Percentiles rank a stretch among this genome's conserved stretches.
These are phyloP conservation scores for Rhamnusium bicolor DNA, from an alignment of 2,888 invertebrate species.

Conservation along the genomic window DNA sequence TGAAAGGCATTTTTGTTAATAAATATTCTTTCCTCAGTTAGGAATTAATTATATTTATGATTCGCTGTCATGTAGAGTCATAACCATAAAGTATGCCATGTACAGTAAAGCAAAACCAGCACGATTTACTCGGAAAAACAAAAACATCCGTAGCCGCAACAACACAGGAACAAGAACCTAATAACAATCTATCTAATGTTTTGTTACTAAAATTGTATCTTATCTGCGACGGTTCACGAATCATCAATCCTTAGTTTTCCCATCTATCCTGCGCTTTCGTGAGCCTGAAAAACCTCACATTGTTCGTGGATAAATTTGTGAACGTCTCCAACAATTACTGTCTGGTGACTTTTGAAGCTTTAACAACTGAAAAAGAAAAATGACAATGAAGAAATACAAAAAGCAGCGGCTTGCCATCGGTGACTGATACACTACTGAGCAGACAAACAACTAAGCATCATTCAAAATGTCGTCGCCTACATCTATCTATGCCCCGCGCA, in stretches of 20 bases:
- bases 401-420: slow-evolving; percentile 36
- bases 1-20: not conserved
- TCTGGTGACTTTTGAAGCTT: slow-evolving; percentile 54
- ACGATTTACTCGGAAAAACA: not conserved
- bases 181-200: slow-evolving; percentile 42
- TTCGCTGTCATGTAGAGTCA: slow-evolving; percentile 11
- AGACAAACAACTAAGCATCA: slow-evolving; percentile 60
- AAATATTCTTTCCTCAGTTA: not conserved
- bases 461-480: slow-evolving; percentile 60
- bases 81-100: not conserved
- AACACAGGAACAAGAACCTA: slow-evolving; percentile 12
- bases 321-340: slow-evolving; percentile 58
- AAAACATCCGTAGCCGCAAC: slow-evolving; percentile 9
- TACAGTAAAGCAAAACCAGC: slow-evolving; percentile 6
- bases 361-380: slow-evolving; percentile 53
- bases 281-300: slow-evolving; percentile 41
- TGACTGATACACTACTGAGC: slow-evolving; percentile 58
- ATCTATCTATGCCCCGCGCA: slow-evolving; percentile 53
- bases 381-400: slow-evolving; percentile 52
- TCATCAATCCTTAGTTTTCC: slow-evolving; percentile 48
- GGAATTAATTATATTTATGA: slow-evolving; percentile 7
- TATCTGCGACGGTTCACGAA: slow-evolving; percentile 33
- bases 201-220: slow-evolving; percentile 48
- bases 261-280: slow-evolving; percentile 12
- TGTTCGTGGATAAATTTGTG: slow-evolving; percentile 53